phyloP scores from a whole-genome alignment of 2,888 invertebrate species.

The Ichneumoninae sp. region DNA sequence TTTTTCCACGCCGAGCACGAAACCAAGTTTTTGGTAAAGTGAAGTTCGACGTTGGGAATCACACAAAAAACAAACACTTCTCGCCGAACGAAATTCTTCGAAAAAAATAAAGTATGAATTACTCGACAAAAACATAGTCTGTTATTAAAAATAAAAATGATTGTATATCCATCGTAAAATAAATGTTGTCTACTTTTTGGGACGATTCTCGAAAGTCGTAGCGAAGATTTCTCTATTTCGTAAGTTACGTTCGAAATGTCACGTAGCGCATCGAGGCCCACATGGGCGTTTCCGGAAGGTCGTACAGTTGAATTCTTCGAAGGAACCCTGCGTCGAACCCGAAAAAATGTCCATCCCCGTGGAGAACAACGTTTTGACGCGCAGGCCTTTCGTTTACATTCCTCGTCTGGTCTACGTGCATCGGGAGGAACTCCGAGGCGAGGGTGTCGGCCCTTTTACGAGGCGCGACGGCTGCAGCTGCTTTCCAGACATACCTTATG shows the following conservation, averaged over 20 bases:
- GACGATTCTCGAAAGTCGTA: not conserved
- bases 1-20: too few species aligned
- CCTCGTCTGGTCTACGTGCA: conserved; percentile 15
- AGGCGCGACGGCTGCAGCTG: conserved; percentile 57
- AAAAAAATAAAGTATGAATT: not conserved
- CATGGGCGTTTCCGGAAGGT: not conserved
- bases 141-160: not conserved
- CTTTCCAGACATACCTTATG: conserved; percentile 60
- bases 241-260: conserved; percentile 41
- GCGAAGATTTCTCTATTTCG: not conserved
- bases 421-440: not conserved
- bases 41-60: not conserved
- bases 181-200: not conserved
- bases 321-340: conserved; percentile 1
- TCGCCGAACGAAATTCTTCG: not conserved
- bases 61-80: not conserved
- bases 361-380: not conserved
- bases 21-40: not conserved
- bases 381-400: conserved; percentile 50
- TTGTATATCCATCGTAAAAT: not conserved
- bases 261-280: conserved; percentile 32
- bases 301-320: conserved; percentile 2
- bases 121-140: not conserved
- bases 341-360: conserved; percentile 16
- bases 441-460: conserved; percentile 38